Percentiles rank a stretch among this genome's conserved stretches.
Conservation (phyloP, 2,797 vertebrate genomes). For the Melanitta fusca region DNA sequence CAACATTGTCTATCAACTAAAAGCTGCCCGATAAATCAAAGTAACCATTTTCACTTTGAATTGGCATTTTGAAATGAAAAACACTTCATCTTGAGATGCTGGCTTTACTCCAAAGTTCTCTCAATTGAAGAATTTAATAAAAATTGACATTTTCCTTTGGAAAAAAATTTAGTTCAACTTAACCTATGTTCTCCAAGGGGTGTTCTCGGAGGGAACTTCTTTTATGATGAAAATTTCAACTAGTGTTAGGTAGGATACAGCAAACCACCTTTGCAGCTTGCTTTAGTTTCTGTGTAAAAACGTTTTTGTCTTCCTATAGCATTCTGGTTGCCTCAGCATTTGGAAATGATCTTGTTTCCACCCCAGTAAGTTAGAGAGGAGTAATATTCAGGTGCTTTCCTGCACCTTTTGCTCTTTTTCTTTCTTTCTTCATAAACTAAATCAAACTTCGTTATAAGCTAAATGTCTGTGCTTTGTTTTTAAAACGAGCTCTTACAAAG, state of each 20-base stretch:
- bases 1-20: neutral
- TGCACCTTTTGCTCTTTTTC: neutral
- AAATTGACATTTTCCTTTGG: neutral
- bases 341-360: neutral
- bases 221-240: neutral
- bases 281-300: neutral
- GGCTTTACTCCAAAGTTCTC: neutral
- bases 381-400: neutral
- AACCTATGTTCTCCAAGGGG: neutral
- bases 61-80: neutral
- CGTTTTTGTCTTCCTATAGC: neutral
- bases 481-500: neutral
- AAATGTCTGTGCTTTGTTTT: neutral
- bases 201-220: neutral
- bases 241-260: neutral
- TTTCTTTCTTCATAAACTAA: neutral
- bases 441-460: neutral
- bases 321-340: neutral
- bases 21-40: neutral
- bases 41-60: neutral
- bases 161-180: neutral
- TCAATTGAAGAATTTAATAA: neutral
- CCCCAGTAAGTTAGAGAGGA: accelerated
- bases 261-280: neutral
- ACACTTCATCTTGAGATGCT: neutral